Evolutionary conservation across 2,113 vertebrate species (phyloP), one percentile per base, ranked within the genome.

Genomic region (Hemicordylus capensis): DNA sequence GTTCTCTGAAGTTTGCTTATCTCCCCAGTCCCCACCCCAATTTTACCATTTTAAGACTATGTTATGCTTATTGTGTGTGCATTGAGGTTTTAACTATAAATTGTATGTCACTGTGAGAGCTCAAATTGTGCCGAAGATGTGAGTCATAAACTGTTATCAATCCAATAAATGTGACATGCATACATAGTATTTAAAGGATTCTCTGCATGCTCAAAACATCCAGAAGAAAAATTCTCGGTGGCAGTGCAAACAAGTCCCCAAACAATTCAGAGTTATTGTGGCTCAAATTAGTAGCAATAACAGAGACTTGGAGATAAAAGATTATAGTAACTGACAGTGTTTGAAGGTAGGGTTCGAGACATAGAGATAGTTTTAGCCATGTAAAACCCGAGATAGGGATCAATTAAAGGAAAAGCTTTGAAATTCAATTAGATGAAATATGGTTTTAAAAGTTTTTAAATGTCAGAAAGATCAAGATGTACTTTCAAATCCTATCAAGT

Each of bases 341-440:
- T 28, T 67, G 39, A 77, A 84, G 61, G 28, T 64, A 15, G 28
- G 39, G 44, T 26, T 6, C 51, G 58, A 85, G 54, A 75, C 22
- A 61, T 31, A 58, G 64, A 69, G 59, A 69, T 69, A n/a, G 28
- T 28, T 77, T 56, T 56, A 77, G 51, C 20, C 28, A 4, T 59
- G 78, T 59, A 70, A 76, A 75, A 46, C 22, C 14, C 15, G 9
- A 26, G 48, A 85, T 59, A 78, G 34, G 31, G 83, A 85, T 85
- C 83, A 77, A 69, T 48, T 78, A 70, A 78, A 77, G 51, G 31
- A 2, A 59, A 70, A 61, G 22, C 54, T 78, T 70, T 85, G 64
- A 85, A 85, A 78, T 78, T 51, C 64, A 78, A 78, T 85, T 85
- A 85, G 64, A 59, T 85, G 54, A 70, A 78, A 85, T 70, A 37